phyloP scores from a whole-genome alignment of 2,888 invertebrate genomes.

The Callyntrura sp. region DNA sequence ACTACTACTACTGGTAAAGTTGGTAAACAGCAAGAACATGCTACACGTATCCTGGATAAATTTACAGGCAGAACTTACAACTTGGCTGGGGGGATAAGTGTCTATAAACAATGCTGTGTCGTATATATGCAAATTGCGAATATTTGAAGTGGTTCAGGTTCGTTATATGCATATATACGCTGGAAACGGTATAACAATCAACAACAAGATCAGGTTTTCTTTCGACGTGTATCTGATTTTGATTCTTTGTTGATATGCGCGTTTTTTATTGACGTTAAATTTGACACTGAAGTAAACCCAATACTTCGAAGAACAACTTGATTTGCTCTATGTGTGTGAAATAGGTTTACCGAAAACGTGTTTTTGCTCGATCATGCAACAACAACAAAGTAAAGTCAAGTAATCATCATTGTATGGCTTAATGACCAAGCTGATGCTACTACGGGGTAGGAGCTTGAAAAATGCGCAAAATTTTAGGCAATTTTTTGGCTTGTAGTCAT shows the following conservation, averaged over 20 bases:
- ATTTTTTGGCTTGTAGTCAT: not conserved
- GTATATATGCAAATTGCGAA: not conserved
- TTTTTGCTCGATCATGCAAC: constrained; percentile 20
- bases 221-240: not conserved
- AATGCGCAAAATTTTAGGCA: not conserved
- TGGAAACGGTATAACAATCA: too few species aligned
- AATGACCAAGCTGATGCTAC: too few species aligned
- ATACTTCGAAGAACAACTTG: not conserved
- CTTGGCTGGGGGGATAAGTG: too few species aligned
- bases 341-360: constrained; percentile 13
- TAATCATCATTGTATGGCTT: not conserved
- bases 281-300: not conserved
- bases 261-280: too few species aligned
- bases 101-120: not conserved
- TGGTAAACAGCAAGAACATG: not conserved
- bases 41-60: not conserved
- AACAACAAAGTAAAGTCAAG: constrained; percentile 36
- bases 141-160: not conserved
- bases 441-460: not conserved
- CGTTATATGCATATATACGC: not conserved
- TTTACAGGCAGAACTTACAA: too few species aligned
- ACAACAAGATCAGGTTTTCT: not conserved
- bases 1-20: too few species aligned
- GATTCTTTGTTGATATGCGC: not conserved
- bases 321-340: constrained; percentile 2